Evolutionary conservation across 2,113 vertebrate species (phyloP).

Genomic region (Azemiops feae): DNA sequence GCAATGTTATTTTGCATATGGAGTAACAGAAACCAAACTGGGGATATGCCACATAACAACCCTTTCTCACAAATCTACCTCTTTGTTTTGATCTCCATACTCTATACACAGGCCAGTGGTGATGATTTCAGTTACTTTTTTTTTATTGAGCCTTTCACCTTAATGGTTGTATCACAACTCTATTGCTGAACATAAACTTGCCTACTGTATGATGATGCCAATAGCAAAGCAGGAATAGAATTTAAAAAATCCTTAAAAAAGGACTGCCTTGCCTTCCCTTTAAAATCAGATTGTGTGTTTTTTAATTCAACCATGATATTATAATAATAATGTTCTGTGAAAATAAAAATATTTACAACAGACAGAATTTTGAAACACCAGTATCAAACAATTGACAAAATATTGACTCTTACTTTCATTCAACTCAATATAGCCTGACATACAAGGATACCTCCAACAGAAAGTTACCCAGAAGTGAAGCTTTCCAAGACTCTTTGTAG

Average conservation of each 20-base stretch:
- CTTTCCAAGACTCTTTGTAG: not conserved
- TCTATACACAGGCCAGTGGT: not conserved
- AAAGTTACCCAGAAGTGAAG: slow-evolving; percentile 5
- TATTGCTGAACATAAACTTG: not conserved
- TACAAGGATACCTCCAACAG: not conserved
- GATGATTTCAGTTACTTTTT: not conserved
- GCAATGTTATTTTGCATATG: not conserved
- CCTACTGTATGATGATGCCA: not conserved
- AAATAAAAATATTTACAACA: not conserved
- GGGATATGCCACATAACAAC: not conserved
- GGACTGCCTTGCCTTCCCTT: not conserved
- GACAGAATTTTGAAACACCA: not conserved
- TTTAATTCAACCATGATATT: not conserved
- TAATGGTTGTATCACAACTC: not conserved
- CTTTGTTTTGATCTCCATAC: not conserved
- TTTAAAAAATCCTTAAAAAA: not conserved
- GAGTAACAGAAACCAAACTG: not conserved
- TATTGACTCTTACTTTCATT: not conserved
- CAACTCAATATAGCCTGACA: not conserved
- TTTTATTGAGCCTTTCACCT: not conserved
- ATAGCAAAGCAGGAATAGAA: not conserved
- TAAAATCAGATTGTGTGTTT: not conserved
- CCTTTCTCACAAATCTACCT: not conserved
- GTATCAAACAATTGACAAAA: not conserved
- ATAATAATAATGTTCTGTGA: not conserved